A percentile compares a stretch with the other conserved stretches of the same genome.
Evolutionary conservation across 2,888 invertebrate species (phyloP).

Genomic region (Mesorhabditis spiculigera): DNA sequence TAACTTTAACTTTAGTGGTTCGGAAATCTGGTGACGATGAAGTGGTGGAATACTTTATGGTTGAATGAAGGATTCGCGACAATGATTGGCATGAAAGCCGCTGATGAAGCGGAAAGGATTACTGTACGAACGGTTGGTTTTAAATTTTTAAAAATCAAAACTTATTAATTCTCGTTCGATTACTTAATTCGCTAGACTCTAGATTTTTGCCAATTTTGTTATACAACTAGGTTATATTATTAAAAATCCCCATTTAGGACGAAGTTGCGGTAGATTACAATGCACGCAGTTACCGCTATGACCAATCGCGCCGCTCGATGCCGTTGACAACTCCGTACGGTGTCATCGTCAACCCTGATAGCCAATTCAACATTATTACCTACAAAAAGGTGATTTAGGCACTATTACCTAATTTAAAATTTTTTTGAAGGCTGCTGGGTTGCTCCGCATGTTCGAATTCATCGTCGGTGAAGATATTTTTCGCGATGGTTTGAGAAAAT

Average conservation of each 20-base stretch:
- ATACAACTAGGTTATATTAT: neutral
- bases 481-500: slow-evolving; percentile 32
- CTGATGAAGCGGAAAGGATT: slow-evolving; percentile 25
- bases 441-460: slow-evolving; percentile 41
- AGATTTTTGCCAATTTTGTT: slow-evolving; percentile 14
- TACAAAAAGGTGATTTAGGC: slow-evolving; percentile 18
- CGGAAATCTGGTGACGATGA: slow-evolving; percentile 54
- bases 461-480: slow-evolving; percentile 36
- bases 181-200: too few relatives aligned
- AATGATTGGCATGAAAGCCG: slow-evolving; percentile 28
- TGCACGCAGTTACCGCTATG: slow-evolving; percentile 16
- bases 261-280: slow-evolving; percentile 16
- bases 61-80: slow-evolving; percentile 47
- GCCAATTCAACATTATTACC: slow-evolving; percentile 16
- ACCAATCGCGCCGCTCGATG: slow-evolving; percentile 17
- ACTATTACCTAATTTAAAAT: neutral
- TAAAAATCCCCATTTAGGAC: neutral
- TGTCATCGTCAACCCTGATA: slow-evolving; percentile 16
- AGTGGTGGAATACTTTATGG: slow-evolving; percentile 54
- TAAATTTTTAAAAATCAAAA: neutral
- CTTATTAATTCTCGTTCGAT: neutral
- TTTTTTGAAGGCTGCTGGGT: slow-evolving; percentile 27
- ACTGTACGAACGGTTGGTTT: slow-evolving; percentile 27
- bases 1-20: slow-evolving; percentile 41
- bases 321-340: slow-evolving; percentile 17